Evolutionary conservation across 2,797 vertebrate species (phyloP).

Genomic region (Periophthalmus magnuspinnatus): DNA sequence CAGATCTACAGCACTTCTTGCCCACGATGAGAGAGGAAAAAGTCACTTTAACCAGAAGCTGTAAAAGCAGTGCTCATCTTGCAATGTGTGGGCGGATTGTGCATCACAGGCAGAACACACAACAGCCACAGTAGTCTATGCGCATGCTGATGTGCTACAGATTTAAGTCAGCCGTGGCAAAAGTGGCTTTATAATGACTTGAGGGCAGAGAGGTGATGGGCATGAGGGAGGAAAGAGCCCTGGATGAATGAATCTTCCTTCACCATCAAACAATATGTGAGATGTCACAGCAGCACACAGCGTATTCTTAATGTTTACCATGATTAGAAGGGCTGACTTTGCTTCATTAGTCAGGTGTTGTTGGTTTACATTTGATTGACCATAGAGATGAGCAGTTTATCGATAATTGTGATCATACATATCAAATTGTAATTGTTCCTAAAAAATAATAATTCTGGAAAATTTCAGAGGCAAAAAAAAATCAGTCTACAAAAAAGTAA

Average conservation of each 20-base stretch:
- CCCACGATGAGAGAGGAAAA: slow-evolving; percentile 19
- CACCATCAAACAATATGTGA: slow-evolving; percentile 18
- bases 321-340: background rate
- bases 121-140: slow-evolving; percentile 2
- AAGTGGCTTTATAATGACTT: slow-evolving; percentile 8
- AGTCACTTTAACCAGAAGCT: slow-evolving; percentile 27
- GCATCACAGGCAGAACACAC: background rate
- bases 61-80: slow-evolving; percentile 7
- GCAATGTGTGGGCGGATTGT: slow-evolving; percentile 29
- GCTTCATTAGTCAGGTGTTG: no score
- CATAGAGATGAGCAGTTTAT: background rate
- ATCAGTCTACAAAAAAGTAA: background rate
- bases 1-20: slow-evolving; percentile 10
- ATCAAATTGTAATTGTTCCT: background rate
- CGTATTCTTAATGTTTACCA: slow-evolving; percentile 21
- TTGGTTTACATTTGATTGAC: no score
- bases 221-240: background rate
- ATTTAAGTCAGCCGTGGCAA: slow-evolving; percentile 20
- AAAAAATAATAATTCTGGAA: background rate
- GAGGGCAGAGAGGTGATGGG: background rate
- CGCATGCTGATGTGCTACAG: slow-evolving; percentile 8
- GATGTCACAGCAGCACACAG: slow-evolving; percentile 13
- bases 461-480: background rate
- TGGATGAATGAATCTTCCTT: slow-evolving; percentile 22
- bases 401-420: background rate